Base-by-base conservation (phyloP, 2,888 invertebrate species). In the Deilephila elpenor region DNA sequence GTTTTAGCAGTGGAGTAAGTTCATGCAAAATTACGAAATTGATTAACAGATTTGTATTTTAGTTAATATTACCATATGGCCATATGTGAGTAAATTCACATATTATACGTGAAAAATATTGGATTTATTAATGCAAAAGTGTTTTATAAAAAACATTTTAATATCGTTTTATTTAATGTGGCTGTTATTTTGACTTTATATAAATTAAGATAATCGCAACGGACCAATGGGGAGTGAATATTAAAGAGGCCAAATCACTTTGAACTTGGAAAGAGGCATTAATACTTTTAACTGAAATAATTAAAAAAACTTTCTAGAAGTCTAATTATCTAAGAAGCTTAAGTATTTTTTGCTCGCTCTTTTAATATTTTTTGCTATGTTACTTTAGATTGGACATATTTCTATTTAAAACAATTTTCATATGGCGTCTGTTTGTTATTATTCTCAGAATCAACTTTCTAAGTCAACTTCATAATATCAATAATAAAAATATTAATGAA, bases 241-340 rank as follows among this genome's bases (percentile, higher is more conserved):
- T 61, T 61, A 44, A 61, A 59, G 53, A 61, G 71, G 51, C 59
- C 61, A 72, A 72, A 72, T 72, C 71, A 72, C 60, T 61, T 61
- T 61, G 51, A 70, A 72, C 29, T 72, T 72, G 61, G 44, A 4
- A 61, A 29, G 32, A 70, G 29, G 32, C 51, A 72, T 60, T 72
- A 61, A 61, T 72, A 72, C 53, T 72, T 61, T 44, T 72, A 51
- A 72, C 61, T 72, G 19, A 67, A 72, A 74, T 71, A 73, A 60
- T 64, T 71, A 64, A 64, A 71, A 51, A 73, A 32, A 51, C 70
- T 34, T 70, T 73, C 29, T 32, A 32, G 70, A 51, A 70, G 29
- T 56, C 62, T 62, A 51, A 72, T 67, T 74, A 78, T 76, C 64
- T 64, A 44, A 64, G 44, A 64, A 72, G 59, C 61, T 70, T 72